phyloP scores from a whole-genome alignment of 64 coral and sea anemone species.

The Montipora efflorescens region DNA sequence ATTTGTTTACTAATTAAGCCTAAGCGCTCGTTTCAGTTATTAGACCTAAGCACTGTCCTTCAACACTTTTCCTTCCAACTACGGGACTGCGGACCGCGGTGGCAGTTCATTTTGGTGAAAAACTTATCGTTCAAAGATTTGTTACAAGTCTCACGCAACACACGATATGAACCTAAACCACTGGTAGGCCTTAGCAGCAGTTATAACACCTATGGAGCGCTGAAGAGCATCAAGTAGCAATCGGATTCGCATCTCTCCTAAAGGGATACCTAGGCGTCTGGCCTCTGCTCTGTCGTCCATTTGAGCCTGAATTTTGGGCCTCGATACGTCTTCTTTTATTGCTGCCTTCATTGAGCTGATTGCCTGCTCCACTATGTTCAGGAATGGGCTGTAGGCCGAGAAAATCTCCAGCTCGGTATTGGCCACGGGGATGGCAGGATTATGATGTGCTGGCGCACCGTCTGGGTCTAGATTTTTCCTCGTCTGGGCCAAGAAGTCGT shows the following conservation, averaged over 20 bases:
- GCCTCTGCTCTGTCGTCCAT: conserved; percentile 31
- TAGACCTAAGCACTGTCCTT: no score
- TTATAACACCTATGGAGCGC: conserved; percentile 5
- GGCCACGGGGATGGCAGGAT: neutral
- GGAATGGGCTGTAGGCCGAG: conserved; percentile 46
- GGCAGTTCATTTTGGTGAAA: no score
- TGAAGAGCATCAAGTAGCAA: conserved; percentile 16
- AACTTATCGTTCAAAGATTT: no score
- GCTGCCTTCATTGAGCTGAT: neutral
- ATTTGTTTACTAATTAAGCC: no score
- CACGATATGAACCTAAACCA: neutral
- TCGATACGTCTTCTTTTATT: neutral
- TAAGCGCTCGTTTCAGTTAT: no score
- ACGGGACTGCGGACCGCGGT: no score
- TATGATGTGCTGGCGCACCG: conserved; percentile 35
- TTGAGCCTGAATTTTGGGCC: conserved; percentile 34
- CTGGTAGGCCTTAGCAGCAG: neutral
- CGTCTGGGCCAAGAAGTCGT: conserved; percentile 36
- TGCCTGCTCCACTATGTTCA: conserved; percentile 62
- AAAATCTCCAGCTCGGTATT: conserved; percentile 57
- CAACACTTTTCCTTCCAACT: no score
- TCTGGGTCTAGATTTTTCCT: conserved; percentile 50
- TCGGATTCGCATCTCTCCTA: conserved; percentile 18
- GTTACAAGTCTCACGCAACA: no score
- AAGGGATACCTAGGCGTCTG: conserved; percentile 28